phyloP scores from a whole-genome alignment of 2,888 invertebrate species.

The Lamproptera curius region DNA sequence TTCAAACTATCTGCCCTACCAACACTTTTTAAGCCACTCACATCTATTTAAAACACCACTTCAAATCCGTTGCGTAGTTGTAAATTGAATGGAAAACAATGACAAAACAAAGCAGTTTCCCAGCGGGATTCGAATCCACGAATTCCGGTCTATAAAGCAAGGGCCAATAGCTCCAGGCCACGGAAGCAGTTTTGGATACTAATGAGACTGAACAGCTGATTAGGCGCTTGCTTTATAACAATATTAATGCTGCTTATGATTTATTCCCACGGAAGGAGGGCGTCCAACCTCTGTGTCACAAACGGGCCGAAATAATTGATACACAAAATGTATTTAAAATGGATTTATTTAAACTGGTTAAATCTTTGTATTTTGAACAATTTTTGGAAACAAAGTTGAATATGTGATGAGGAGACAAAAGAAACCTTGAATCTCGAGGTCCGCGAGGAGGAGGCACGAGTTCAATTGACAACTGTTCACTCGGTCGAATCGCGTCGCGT shows the following conservation, averaged over 20 bases:
- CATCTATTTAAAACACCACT: not conserved
- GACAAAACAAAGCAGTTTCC: not conserved
- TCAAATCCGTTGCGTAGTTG: not conserved
- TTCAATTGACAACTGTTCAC: conserved; percentile 28
- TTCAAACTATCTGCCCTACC: too few species aligned
- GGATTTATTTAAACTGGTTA: conserved; percentile 53
- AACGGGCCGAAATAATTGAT: too few species aligned
- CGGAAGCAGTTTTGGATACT: not conserved
- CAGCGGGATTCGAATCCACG: too few species aligned
- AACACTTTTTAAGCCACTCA: too few species aligned
- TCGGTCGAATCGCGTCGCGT: too few species aligned
- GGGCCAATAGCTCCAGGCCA: too few species aligned
- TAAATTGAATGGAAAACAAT: not conserved
- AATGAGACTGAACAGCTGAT: too few species aligned
- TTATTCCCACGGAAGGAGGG: too few species aligned
- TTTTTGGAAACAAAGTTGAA: conserved; percentile 44
- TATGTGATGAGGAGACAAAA: conserved; percentile 37
- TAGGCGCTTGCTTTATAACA: too few species aligned
- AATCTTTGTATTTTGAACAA: conserved; percentile 52
- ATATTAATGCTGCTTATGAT: too few species aligned
- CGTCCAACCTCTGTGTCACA: too few species aligned
- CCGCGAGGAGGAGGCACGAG: conserved; percentile 46
- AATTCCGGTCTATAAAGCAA: too few species aligned
- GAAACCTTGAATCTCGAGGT: conserved; percentile 35
- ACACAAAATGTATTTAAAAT: conserved; percentile 50